Base-by-base conservation (phyloP, 2,888 invertebrate genomes). In the Anaspis maculata region DNA sequence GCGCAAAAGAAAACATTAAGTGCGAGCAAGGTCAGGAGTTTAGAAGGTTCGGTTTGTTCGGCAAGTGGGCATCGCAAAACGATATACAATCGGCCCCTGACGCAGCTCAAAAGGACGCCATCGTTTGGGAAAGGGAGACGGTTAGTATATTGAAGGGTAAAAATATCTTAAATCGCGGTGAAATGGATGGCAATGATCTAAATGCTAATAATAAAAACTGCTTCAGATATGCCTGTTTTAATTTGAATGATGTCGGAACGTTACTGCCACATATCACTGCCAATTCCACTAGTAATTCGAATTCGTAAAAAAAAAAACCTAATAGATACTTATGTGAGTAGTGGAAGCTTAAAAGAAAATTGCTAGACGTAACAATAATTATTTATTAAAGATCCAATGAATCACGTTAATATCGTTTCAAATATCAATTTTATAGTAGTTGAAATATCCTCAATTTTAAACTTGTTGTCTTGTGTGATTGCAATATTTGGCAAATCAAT, bases 121-220 rank as follows among this genome's bases (percentile, higher is more conserved):
- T 32, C 21, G 64, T 67, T 40, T 74, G 73, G 72, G 72, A 74
- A 56, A 66, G 69, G 31, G 71, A 73, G 51, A 74, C 73, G 22
- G 70, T 71, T 44, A 74, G 73, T 59, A 73, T 74, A 32, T 45
- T 64, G 13, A 57, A 53, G 42, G 56, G 57, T 39, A 57, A 56
- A 51, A 45, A 52, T 39, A 36, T 50, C 32, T 46, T 51, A 40
- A 45, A 28, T 31, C n/a, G n/a, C n/a, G n/a, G n/a, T n/a, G n/a
- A n/a, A n/a, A n/a, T n/a, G n/a, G n/a, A n/a, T n/a, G n/a, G n/a
- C n/a, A 41, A 32, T 26, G 30, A 34, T 39, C 28, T 27, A 26
- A 37, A 27, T 40, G 46, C 45, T 41, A 27, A 37, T 19, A 53
- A 52, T 51, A 52, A 52, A 52, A 48, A 42, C 45, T 45, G 29